phyloP scores from a whole-genome alignment of 1,140 invertebrate species.

The Diuraphis noxia region DNA sequence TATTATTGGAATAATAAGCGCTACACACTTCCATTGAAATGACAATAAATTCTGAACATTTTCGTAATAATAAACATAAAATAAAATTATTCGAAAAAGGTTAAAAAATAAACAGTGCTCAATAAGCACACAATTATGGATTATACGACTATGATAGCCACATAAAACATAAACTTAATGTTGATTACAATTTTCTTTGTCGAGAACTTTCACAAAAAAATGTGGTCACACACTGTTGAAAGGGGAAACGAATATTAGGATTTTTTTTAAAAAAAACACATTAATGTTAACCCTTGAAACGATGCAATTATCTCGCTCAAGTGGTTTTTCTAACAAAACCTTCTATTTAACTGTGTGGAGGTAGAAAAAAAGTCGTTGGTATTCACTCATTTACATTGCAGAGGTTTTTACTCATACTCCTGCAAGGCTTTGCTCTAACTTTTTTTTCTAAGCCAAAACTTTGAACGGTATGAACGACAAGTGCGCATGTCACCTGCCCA shows the following conservation, averaged over 20 bases:
- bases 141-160: not conserved
- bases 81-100: not conserved
- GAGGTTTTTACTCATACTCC: not conserved
- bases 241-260: not conserved
- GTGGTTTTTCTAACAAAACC: constrained; percentile 10
- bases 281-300: constrained; percentile 8
- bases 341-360: not conserved
- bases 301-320: not conserved
- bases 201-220: not conserved
- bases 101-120: not conserved
- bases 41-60: too few species aligned
- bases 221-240: not conserved
- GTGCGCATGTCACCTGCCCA: not conserved
- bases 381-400: constrained; percentile 14
- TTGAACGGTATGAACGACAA: not conserved
- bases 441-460: not conserved
- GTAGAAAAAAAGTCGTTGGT: not conserved
- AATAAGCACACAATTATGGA: too few species aligned
- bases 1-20: too few species aligned
- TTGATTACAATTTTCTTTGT: not conserved
- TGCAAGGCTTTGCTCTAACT: not conserved
- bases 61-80: too few species aligned
- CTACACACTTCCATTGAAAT: too few species aligned
- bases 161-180: not conserved
- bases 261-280: not conserved